A percentile compares a stretch with the other conserved stretches of the same genome.
Conservation (phyloP, 2,797 vertebrate species). For the Masticophis lateralis region DNA sequence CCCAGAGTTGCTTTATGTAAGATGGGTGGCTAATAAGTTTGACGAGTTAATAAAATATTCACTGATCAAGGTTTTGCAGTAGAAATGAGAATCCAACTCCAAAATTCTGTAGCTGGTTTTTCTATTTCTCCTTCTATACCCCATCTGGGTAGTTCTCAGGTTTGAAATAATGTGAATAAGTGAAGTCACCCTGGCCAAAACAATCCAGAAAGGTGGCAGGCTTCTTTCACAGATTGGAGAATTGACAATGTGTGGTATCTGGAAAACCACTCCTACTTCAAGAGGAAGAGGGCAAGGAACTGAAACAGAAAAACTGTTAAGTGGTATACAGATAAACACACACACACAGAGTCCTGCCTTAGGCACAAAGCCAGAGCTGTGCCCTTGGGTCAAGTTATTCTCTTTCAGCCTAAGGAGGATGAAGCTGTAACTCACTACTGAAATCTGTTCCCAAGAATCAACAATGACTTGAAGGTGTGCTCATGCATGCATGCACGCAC, state of each 20-base stretch:
- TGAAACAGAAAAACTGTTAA: background rate
- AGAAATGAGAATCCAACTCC: background rate
- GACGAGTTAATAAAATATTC: background rate
- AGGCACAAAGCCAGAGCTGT: background rate
- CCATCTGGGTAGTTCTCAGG: background rate
- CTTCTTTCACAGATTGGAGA: background rate
- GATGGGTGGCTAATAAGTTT: background rate
- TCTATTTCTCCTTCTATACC: background rate
- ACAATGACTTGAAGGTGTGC: background rate
- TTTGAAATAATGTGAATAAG: background rate
- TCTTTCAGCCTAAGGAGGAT: background rate
- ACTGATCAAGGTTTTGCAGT: background rate
- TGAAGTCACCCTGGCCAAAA: background rate
- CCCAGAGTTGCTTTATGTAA: background rate
- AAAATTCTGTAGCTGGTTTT: background rate
- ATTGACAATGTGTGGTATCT: background rate
- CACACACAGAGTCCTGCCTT: background rate
- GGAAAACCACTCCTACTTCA: background rate
- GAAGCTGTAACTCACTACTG: background rate
- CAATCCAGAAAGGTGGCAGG: background rate
- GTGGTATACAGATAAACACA: background rate
- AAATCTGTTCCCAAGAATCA: background rate
- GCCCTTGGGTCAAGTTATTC: background rate
- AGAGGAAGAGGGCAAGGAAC: background rate
- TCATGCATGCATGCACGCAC: background rate